Percentiles rank a stretch among this genome's conserved stretches.
phyloP scores from a whole-genome alignment of 2,888 invertebrate species.

The Pocota personata region DNA sequence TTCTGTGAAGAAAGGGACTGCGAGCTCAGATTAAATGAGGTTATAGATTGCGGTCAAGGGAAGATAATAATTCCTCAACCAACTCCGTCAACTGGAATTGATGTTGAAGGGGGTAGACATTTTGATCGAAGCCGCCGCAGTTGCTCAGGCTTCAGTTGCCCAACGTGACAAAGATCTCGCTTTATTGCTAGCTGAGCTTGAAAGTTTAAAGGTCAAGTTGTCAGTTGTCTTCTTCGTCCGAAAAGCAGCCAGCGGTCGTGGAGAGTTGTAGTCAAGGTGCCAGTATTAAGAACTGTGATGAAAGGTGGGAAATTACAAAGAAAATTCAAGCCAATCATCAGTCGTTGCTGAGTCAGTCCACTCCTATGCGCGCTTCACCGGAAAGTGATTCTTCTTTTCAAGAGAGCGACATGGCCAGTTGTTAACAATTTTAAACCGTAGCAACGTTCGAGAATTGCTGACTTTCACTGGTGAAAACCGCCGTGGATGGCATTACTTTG shows the following conservation, averaged over 20 bases:
- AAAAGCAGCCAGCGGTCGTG: background rate
- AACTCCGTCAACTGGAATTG: no score
- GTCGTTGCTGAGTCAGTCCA: background rate
- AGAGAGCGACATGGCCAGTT: background rate
- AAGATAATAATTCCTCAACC: no score
- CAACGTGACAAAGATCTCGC: no score
- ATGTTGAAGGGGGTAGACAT: no score
- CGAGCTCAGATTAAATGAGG: no score
- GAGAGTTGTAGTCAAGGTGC: background rate
- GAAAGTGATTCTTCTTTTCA: background rate
- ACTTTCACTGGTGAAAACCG: background rate
- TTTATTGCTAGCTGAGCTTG: no score
- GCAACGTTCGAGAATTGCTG: background rate
- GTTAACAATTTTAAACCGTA: background rate
- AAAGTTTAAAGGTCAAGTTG: no score
- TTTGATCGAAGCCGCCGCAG: no score
- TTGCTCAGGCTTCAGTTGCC: no score
- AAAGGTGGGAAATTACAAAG: background rate
- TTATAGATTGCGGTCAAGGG: no score
- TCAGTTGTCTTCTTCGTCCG: no score
- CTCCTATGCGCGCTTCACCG: background rate
- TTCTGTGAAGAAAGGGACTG: no score
- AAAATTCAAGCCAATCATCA: constrained; percentile 3
- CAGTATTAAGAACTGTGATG: background rate
- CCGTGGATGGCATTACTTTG: background rate